Conservation (phyloP, 2,888 invertebrate genomes). For the Noctua comes region DNA sequence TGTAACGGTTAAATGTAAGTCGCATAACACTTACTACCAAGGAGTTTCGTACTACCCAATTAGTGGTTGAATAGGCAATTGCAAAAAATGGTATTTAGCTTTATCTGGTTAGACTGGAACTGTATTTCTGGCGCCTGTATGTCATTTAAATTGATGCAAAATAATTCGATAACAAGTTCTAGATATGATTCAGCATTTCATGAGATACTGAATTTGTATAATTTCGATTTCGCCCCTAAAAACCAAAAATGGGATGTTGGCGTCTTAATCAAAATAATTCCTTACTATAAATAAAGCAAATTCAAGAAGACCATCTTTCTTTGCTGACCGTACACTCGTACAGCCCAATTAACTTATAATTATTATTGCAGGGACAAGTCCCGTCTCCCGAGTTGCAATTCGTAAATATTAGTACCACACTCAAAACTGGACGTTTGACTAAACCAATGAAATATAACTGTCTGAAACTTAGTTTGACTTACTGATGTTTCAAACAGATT, state of each 20-base stretch:
- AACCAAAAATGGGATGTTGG: neutral
- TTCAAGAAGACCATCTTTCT: neutral
- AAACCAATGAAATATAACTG: conserved; percentile 63
- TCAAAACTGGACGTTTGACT: conserved; percentile 63
- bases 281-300: neutral
- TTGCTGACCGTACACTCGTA: conserved; percentile 16
- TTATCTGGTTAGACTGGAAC: neutral
- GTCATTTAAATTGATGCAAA: neutral
- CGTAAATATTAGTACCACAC: conserved; percentile 59
- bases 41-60: neutral
- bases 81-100: neutral
- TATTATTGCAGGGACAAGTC: conserved; percentile 57
- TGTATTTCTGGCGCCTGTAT: neutral
- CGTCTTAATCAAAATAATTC: neutral
- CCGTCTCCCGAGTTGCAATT: conserved; percentile 60
- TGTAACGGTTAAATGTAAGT: neutral
- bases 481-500: conserved; percentile 63
- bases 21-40: neutral
- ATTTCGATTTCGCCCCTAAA: neutral
- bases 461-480: conserved; percentile 58
- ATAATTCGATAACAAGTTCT: neutral
- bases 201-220: neutral
- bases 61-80: neutral
- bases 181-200: neutral
- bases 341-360: conserved; percentile 61